Evolutionary conservation across 1,140 invertebrate genomes (phyloP).

Genomic region (Wasmannia auropunctata): DNA sequence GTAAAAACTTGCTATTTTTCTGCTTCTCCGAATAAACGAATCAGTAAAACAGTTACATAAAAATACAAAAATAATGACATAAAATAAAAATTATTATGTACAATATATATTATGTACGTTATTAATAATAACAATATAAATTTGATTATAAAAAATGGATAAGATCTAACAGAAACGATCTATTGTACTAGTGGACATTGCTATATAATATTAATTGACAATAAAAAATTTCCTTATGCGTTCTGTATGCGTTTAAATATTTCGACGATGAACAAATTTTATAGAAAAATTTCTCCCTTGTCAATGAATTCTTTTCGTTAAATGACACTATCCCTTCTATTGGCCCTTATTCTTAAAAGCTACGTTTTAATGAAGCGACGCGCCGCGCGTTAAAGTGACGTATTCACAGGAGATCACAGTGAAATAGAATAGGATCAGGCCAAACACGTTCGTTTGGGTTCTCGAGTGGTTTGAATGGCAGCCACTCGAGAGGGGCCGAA

Average conservation of each 20-base stretch:
- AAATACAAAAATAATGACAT: too few species aligned
- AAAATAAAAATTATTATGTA: background rate
- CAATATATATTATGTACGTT: too few species aligned
- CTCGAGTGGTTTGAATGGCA: conserved; percentile 61
- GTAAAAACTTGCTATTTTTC: background rate
- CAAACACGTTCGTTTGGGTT: conserved; percentile 46
- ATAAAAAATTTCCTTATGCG: background rate
- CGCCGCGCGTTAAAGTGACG: background rate
- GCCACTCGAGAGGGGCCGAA: conserved; percentile 61
- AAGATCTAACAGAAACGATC: background rate
- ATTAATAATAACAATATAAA: background rate
- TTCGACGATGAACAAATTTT: background rate
- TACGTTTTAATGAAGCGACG: conserved; percentile 5
- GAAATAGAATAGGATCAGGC: conserved; percentile 7
- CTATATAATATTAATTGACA: background rate
- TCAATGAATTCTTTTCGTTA: background rate
- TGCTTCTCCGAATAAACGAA: background rate
- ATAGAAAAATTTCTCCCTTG: background rate
- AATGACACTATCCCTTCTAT: background rate
- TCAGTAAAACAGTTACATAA: background rate
- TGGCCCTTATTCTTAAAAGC: background rate
- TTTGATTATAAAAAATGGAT: background rate
- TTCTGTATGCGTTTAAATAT: background rate
- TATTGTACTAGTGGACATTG: background rate
- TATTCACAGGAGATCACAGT: conserved; percentile 2